A percentile compares a stretch with the other conserved stretches of the same genome.
These are phyloP conservation scores for Diachrysia chrysitis DNA, from an alignment of 2,888 invertebrate genomes.

Conservation along the genomic window DNA sequence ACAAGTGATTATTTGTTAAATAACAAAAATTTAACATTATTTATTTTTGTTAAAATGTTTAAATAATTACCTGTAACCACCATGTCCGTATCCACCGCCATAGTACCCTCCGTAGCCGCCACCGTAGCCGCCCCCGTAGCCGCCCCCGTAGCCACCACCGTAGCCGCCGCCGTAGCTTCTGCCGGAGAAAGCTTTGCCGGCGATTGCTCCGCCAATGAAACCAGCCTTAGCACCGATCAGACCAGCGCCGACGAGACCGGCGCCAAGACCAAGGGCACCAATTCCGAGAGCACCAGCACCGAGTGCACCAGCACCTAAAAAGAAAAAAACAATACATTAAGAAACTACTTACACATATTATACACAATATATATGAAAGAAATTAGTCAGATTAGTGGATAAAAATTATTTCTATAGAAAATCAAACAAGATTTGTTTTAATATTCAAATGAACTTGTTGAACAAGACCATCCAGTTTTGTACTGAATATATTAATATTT, in stretches of 20 bases:
- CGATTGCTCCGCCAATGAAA: constrained; percentile 79
- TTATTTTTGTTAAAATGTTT: too few species aligned
- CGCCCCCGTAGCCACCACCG: constrained; percentile 58
- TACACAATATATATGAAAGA: too few species aligned
- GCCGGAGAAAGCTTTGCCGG: constrained; percentile 66
- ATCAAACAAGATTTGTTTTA: constrained; percentile 17
- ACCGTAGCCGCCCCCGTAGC: constrained; percentile 49
- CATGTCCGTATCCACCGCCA: constrained; percentile 50
- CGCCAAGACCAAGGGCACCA: constrained; percentile 69
- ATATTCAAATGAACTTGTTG: constrained; percentile 13
- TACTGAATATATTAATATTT: constrained; percentile 5
- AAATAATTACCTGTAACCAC: constrained; percentile 58
- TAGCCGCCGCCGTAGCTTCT: constrained; percentile 64
- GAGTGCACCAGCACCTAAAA: constrained; percentile 63
- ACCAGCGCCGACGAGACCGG: constrained; percentile 77
- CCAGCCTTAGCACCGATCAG: constrained; percentile 77
- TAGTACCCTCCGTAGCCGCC: constrained; percentile 58
- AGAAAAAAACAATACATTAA: constrained; percentile 10
- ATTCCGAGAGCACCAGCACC: constrained; percentile 69
- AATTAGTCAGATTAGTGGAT: neutral
- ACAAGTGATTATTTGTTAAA: too few species aligned
- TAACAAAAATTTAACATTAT: too few species aligned
- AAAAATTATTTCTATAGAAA: too few species aligned
- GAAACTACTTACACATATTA: neutral
- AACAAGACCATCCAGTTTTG: constrained; percentile 9